These are phyloP conservation scores for Pedionomus torquatus DNA, from an alignment of 2,113 vertebrate species.

Conservation along the genomic window DNA sequence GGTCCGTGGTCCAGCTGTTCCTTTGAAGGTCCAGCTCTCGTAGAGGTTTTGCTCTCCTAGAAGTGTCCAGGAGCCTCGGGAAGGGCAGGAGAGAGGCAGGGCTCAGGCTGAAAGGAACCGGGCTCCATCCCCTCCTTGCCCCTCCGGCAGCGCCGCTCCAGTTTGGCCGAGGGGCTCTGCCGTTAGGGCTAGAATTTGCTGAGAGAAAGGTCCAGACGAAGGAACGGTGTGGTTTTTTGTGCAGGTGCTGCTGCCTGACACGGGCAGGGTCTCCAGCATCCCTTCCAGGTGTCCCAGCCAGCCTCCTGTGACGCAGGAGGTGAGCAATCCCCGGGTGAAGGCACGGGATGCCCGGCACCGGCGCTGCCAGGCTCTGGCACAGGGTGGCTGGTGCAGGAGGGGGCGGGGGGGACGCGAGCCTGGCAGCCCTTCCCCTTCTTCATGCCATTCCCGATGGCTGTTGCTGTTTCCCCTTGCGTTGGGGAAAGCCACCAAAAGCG, in stretches of 20 bases:
- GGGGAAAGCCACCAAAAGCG: not conserved
- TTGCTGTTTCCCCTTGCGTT: fast-evolving
- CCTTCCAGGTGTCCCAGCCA: fast-evolving
- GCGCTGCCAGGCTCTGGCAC: too few relatives aligned
- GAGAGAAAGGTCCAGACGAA: not conserved
- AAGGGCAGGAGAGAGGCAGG: not conserved
- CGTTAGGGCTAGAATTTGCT: fast-evolving
- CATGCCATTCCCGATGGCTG: fast-evolving
- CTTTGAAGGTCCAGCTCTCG: not conserved
- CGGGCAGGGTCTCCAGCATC: fast-evolving
- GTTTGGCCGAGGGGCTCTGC: too few relatives aligned
- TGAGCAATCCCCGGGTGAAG: fast-evolving
- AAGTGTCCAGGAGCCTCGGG: not conserved
- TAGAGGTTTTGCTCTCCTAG: fast-evolving
- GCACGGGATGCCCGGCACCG: too few relatives aligned
- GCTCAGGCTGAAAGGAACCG: not conserved
- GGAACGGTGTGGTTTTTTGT: fast-evolving
- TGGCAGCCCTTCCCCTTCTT: fast-evolving
- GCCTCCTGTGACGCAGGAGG: too few relatives aligned
- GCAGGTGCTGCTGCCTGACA: fast-evolving
- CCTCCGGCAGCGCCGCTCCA: not conserved
- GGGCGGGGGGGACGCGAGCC: fast-evolving
- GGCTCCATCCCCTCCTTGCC: not conserved
- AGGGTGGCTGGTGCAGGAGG: not conserved
- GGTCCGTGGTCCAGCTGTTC: not conserved